These are phyloP conservation scores for Enteromius trimaculatus DNA, from an alignment of 2,797 vertebrate genomes.

Conservation along the genomic window DNA sequence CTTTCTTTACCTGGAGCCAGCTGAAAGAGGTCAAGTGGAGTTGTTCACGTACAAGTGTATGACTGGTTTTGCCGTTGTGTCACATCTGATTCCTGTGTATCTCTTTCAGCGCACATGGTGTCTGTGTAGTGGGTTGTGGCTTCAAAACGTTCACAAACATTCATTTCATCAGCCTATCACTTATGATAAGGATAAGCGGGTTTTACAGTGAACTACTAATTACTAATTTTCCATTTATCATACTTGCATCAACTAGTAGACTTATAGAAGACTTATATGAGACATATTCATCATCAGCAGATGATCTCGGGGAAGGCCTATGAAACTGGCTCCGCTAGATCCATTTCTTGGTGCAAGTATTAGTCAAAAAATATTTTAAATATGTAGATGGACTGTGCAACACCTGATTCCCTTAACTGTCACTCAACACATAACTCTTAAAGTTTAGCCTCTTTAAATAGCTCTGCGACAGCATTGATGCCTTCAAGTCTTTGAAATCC, in stretches of 20 bases:
- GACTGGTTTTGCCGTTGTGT: not conserved
- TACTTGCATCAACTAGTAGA: not conserved
- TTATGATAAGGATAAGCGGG: not conserved
- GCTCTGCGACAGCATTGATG: constrained; percentile 27
- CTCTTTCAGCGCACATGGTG: constrained; percentile 3
- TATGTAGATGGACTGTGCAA: constrained; percentile 14
- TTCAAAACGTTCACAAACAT: constrained; percentile 10
- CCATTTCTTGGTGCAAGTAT: not conserved
- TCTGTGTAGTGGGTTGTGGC: constrained; percentile 38
- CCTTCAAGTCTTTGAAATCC: constrained; percentile 46
- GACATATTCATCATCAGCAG: not conserved
- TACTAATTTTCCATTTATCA: constrained; percentile 16
- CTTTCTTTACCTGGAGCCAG: not conserved
- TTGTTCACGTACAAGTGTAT: not conserved
- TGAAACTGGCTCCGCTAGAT: not conserved
- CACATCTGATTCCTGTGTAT: constrained; percentile 11
- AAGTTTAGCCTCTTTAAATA: constrained; percentile 42
- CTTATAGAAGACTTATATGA: not conserved
- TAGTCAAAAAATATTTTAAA: constrained; percentile 21
- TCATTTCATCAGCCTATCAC: not conserved
- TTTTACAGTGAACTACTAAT: constrained; percentile 10
- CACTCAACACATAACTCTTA: constrained; percentile 28
- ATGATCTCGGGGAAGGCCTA: not conserved
- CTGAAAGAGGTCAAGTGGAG: not conserved
- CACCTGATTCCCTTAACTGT: constrained; percentile 37